Base-by-base conservation (phyloP, 2,888 invertebrate species). In the Dione juno region DNA sequence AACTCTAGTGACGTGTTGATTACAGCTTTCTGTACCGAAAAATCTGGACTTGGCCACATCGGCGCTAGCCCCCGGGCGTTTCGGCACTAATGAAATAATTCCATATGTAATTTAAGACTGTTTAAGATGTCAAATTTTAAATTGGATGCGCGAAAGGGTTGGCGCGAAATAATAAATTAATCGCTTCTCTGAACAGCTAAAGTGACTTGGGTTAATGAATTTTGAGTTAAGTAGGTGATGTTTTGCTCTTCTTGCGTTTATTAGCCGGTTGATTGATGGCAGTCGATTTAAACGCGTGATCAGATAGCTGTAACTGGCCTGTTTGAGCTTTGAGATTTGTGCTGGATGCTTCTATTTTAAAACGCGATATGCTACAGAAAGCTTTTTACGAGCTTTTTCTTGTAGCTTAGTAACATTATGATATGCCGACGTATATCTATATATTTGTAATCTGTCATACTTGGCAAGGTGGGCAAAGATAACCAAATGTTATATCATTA, bases 101-200 rank as follows among this genome's bases (percentile, higher is more conserved):
- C 88, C 87, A 84, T 82, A 83, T 84, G 87, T 91, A 92, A 92
- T 93, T 92, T 93, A 91, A 88, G 88, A 88, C 88, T 92, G 92
- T 92, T 93, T 92, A 93, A 93, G 92, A 93, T 86, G 92, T 93
- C 92, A 93, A 92, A 88, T 88, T 92, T 91, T 92, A 92, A 93
- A 93, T 93, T 93, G 92, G 92, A 89, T 90, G 89, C 87, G 88
- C 84, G 90, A 90, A 89, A 88, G 88, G 89, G 90, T 88, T 87
- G 85, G 80, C 86, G 86, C 83, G 79, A 86, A 87, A 89, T 89
- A 90, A 90, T 90, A 89, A 90, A 92, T 92, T 92, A 90, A 91
- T 89, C 89, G 90, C 80, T 92, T 92, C 90, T 84, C 71, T 88
- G 90, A 90, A 91, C 82, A 79, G 80, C 81, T 76, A 77, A 83